These are phyloP conservation scores for Porites lobata DNA, from an alignment of 92 coral and sea anemone species.

Conservation along the genomic window DNA sequence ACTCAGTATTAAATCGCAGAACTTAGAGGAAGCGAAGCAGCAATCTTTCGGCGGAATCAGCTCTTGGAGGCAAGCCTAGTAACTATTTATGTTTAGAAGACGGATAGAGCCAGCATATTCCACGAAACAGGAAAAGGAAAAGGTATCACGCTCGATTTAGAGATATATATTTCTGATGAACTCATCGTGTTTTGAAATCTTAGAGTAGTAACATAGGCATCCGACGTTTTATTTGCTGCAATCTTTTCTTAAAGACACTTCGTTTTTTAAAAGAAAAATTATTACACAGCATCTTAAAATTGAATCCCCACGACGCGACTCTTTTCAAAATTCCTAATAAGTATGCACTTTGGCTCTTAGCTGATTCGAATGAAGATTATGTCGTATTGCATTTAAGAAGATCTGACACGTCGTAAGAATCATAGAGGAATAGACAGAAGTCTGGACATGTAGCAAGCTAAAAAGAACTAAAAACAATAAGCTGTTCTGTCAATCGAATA, in stretches of 20 bases:
- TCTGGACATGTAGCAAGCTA: too few relatives aligned
- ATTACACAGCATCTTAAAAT: too few relatives aligned
- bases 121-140: not conserved
- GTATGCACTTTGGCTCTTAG: too few relatives aligned
- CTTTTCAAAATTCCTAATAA: too few relatives aligned
- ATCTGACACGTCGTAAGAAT: too few relatives aligned
- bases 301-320: too few relatives aligned
- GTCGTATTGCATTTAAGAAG: too few relatives aligned
- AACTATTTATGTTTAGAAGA: not conserved
- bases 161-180: not conserved
- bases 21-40: not conserved
- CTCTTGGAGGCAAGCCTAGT: not conserved
- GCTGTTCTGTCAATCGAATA: not conserved
- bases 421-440: too few relatives aligned
- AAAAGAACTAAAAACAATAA: too few relatives aligned
- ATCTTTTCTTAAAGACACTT: not conserved
- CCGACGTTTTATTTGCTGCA: not conserved
- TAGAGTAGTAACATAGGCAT: conserved; percentile 9
- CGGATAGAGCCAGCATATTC: not conserved
- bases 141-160: not conserved
- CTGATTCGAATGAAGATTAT: too few relatives aligned
- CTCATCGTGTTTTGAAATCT: not conserved
- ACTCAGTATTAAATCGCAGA: not conserved
- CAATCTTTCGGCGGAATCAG: not conserved
- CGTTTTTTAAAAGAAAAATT: not conserved